phyloP scores from a whole-genome alignment of 2,113 vertebrate genomes.

The Psammodynastes pulverulentus region DNA sequence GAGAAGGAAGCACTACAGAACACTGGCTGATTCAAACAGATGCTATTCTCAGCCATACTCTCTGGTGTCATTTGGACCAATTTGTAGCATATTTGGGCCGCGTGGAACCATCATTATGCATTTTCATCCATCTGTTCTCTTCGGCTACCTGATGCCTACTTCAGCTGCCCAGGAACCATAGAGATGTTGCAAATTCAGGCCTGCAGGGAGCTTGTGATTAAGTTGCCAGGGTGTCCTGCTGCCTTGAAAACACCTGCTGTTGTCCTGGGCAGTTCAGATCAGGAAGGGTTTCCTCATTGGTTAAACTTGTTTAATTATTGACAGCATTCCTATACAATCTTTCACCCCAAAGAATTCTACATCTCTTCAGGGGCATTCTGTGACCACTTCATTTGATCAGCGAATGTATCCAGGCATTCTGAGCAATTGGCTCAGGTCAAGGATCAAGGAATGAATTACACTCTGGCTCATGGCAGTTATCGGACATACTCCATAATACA shows the following conservation, averaged over 20 bases:
- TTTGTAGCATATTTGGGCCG: constrained; percentile 34
- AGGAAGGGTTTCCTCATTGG: background rate
- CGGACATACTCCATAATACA: background rate
- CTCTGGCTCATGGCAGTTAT: background rate
- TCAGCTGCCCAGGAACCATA: background rate
- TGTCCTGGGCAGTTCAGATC: accelerated
- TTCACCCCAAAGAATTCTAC: background rate
- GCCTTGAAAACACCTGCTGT: background rate
- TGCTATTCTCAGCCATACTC: background rate
- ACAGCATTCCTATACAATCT: background rate
- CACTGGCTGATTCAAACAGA: accelerated
- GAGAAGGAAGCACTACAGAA: background rate
- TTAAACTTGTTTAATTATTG: background rate
- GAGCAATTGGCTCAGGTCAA: background rate
- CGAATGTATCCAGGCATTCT: background rate
- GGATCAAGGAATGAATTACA: background rate
- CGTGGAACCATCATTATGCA: constrained; percentile 14
- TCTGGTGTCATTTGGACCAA: constrained; percentile 22
- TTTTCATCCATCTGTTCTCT: constrained; percentile 20
- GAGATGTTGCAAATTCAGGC: background rate
- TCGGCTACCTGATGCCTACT: constrained; percentile 11
- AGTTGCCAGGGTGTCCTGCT: background rate
- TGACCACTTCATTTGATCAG: background rate
- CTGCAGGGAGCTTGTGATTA: background rate
- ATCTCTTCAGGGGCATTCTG: background rate